Percentiles rank a stretch among this genome's conserved stretches.
Evolutionary conservation across 1,140 invertebrate genomes (phyloP).

Genomic region (Drosophila sucinea): DNA sequence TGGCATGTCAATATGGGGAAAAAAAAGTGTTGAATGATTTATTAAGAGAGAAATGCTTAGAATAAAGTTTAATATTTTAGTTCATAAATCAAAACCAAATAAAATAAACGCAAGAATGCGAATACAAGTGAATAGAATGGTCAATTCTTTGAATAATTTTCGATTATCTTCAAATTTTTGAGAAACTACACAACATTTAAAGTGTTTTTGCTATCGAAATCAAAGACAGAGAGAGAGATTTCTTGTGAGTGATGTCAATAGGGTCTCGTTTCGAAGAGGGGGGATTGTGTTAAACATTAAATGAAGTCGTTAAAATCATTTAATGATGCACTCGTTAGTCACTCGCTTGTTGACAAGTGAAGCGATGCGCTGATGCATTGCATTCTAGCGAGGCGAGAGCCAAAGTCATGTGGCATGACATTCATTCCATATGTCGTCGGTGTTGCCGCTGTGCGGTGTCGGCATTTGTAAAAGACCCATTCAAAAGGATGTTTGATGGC

Average conservation of each 20-base stretch:
- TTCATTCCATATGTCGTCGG: constrained; percentile 10
- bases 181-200: too few species aligned
- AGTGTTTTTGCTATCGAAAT: too few species aligned
- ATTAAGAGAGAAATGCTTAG: not conserved
- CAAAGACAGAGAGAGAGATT: too few species aligned
- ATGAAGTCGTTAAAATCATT: constrained; percentile 80
- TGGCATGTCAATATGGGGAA: not conserved
- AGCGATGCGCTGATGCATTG: constrained; percentile 47
- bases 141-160: too few species aligned
- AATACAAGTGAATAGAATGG: too few species aligned
- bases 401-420: constrained; percentile 48
- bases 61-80: not conserved
- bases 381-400: constrained; percentile 53
- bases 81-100: too few species aligned
- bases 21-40: constrained; percentile 6
- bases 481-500: constrained; percentile 79
- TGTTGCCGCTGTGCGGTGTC: constrained; percentile 22
- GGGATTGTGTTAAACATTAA: constrained; percentile 71
- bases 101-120: too few species aligned
- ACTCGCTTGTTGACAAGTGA: constrained; percentile 66
- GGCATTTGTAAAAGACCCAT: constrained; percentile 60
- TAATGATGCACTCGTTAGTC: constrained; percentile 79
- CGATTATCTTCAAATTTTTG: too few species aligned
- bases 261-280: not conserved
- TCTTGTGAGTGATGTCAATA: not conserved